Base-by-base conservation (phyloP, 2,113 vertebrate species). In the Gadus chalcogrammus region DNA sequence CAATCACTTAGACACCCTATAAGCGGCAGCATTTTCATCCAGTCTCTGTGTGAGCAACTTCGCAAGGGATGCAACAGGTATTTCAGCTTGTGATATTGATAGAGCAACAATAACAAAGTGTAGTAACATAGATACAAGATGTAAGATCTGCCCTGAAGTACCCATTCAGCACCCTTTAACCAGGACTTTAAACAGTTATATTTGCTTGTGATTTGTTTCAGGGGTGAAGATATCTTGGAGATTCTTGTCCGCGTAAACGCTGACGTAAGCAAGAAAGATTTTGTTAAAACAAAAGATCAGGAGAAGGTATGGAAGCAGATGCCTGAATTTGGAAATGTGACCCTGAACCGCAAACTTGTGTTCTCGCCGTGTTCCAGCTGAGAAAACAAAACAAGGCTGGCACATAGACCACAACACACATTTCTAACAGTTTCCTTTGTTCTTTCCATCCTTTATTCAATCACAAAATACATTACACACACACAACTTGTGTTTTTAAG, bases 241-340 rank as follows among this genome's bases (percentile, higher is more conserved):
- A 96, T 96, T 79, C 90, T 98, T 74, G 87, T 77, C 7, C 77
- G 71, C 0, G 95, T 98, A 63, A 98, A 97, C 70, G 2, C 72
- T 15, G 91, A 93, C 4, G 94, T 98, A 8, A 92, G 92, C 79
- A 68, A 17, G 65, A 92, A 90, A 38, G 60, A 5, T 0, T 0
- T 5, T 27, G 0, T 2, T 0, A 16, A 82, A 24, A 5, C 0
- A 0, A 38, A 2, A 0, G 67, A 68, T 0, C 22, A 1, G 22
- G 22, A 24, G 22, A 24, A 24, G 22, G 0, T 1, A 64, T 70
- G 0, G 0, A 96, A 93, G 60, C 96, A 97, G 88, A 95, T 95
- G 88, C 91, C 95, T 8, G 90, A 94, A 69, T 85, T 92, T 0
- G 88, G 76, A 15, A 66, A 27, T 35, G 91, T 85, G 74, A 96